Percentiles rank a stretch among this genome's conserved stretches.
phyloP scores from a whole-genome alignment of 2,113 vertebrate genomes.

The Myotis lucifugus region DNA sequence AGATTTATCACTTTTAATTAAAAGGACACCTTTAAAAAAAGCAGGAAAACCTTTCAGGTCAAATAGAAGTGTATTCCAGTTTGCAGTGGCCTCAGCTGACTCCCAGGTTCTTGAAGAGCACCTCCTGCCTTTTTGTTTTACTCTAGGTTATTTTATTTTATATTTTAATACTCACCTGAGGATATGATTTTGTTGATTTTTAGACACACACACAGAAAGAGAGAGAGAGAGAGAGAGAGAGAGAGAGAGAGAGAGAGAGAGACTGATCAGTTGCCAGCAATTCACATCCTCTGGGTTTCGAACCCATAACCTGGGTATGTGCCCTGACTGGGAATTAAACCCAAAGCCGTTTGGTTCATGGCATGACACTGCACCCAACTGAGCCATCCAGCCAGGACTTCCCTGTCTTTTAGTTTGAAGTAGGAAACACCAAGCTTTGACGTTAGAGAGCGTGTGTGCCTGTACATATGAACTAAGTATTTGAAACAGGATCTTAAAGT shows the following conservation, averaged over 20 bases:
- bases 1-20: conserved; percentile 62
- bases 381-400: too few relatives aligned
- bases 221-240: too few relatives aligned
- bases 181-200: background rate
- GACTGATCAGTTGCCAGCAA: too few relatives aligned
- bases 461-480: background rate
- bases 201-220: too few relatives aligned
- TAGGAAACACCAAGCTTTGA: background rate
- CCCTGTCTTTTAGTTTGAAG: background rate
- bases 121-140: background rate
- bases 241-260: too few relatives aligned
- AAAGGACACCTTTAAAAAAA: background rate
- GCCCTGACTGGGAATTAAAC: too few relatives aligned
- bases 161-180: too few relatives aligned
- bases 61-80: background rate
- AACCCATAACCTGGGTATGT: too few relatives aligned
- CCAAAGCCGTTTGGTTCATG: too few relatives aligned
- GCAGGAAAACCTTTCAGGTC: background rate
- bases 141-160: too few relatives aligned
- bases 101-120: background rate
- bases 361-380: too few relatives aligned
- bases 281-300: too few relatives aligned
- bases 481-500: background rate
- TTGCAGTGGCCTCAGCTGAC: background rate
- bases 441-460: background rate